These are phyloP conservation scores for Botia kubotai DNA, from an alignment of 2,797 vertebrate genomes.

Conservation along the genomic window DNA sequence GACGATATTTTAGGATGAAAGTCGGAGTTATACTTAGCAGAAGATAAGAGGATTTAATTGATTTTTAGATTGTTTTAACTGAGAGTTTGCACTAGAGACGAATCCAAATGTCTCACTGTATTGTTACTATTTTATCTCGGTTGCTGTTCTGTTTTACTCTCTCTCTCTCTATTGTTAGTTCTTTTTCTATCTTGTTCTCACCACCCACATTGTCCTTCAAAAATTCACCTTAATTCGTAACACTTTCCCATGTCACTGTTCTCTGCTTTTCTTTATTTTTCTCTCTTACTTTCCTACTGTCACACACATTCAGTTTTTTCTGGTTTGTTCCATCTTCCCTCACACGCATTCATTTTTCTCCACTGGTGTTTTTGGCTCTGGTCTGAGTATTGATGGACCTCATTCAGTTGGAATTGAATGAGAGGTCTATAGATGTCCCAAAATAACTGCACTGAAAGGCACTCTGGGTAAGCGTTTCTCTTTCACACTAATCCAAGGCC, in stretches of 20 bases:
- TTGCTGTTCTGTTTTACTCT: background rate
- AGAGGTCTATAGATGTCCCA: slow-evolving; percentile 40
- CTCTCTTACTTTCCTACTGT: slow-evolving; percentile 2
- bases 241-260: slow-evolving; percentile 22
- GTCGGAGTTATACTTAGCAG: background rate
- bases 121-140: slow-evolving; percentile 3
- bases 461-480: slow-evolving; percentile 38
- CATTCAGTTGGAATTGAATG: slow-evolving; percentile 50
- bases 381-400: slow-evolving; percentile 54
- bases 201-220: slow-evolving; percentile 19
- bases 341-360: slow-evolving; percentile 25
- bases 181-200: slow-evolving; percentile 15
- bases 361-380: slow-evolving; percentile 55
- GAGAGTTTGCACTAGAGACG: slow-evolving; percentile 45
- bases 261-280: background rate
- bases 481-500: slow-evolving; percentile 17
- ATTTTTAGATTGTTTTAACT: slow-evolving; percentile 33
- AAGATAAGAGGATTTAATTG: background rate
- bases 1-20: background rate
- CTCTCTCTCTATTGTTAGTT: slow-evolving; percentile 7
- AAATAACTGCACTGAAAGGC: slow-evolving; percentile 45
- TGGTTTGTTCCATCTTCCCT: slow-evolving; percentile 31
- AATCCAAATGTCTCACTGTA: slow-evolving; percentile 25
- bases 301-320: slow-evolving; percentile 6
- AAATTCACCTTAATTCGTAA: slow-evolving; percentile 4